Base-by-base conservation (phyloP, 2,113 vertebrate species). In the Charadrius vociferus region DNA sequence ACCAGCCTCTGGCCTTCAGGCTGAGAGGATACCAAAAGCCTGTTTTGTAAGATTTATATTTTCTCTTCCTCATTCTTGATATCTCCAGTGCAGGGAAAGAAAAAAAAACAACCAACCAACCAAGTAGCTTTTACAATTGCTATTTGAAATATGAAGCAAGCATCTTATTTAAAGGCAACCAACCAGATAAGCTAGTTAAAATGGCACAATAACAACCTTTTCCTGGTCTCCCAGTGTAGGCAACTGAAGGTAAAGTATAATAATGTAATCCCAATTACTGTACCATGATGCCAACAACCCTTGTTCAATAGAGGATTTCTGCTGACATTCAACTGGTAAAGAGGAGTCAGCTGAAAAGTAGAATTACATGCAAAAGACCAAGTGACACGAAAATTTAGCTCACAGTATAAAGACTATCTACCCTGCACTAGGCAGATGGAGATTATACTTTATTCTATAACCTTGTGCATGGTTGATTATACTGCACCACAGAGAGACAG, bases 371-470 rank as follows among this genome's bases (percentile, higher is more conserved):
- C 18, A 82, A 43, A 82, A 91, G n/a, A 93, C 14, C 6, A 58
- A 87, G 20, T n/a, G 26, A 32, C 30, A 55, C 47, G 13, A 45
- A 88, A 50, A 85, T 37, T 37, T 27, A 78, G 17, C 30, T 93
- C 81, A 36, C n/a, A 58, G 45, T 88, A 68, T 50, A 79, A 93
- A 97, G 58, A 81, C 58, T 55, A 71, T 68, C 55, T 93, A 50
- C n/a, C 52, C 39, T 53, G 75, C 47, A 43, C 27, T 67, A 63
- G 56, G 47, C 0, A 6, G 17, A 39, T 75, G 73, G 66, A 71
- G 49, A 94, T 85, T 95, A 32, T 70, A 67, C 68, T 96, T 88
- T 52, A 58, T 41, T 95, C 56, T 90, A 10, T 94, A 84, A 93
- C 18, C 63, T 84, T 29, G 43, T 66, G 15, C 59, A 68, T 90